phyloP scores from a whole-genome alignment of 2,113 vertebrate species.

The Crotalus horridus region DNA sequence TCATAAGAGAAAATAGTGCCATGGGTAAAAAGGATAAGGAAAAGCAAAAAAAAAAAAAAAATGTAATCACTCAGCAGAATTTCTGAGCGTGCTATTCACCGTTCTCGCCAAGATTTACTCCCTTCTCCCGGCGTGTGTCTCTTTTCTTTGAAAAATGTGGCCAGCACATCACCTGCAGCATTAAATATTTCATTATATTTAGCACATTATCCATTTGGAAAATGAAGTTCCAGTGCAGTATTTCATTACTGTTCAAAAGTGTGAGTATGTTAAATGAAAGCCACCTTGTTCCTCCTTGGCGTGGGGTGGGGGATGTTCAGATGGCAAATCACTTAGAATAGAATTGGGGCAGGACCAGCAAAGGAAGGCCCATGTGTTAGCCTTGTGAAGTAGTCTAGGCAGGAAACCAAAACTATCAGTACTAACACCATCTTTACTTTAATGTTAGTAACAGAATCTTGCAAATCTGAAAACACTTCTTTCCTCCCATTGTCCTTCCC shows the following conservation, averaged over 20 bases:
- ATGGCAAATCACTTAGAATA: constrained; percentile 40
- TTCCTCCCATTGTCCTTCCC: background rate
- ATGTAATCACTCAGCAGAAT: constrained; percentile 56
- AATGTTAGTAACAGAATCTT: background rate
- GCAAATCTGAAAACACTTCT: background rate
- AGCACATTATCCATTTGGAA: constrained; percentile 45
- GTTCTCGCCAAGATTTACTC: constrained; percentile 5
- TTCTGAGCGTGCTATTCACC: constrained; percentile 46
- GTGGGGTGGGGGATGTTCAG: constrained; percentile 25
- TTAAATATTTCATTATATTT: constrained; percentile 65
- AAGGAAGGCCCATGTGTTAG: background rate
- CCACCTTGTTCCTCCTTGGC: constrained; percentile 25
- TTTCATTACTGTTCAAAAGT: constrained; percentile 46
- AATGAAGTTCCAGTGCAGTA: constrained; percentile 47
- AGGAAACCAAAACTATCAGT: background rate
- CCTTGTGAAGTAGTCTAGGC: background rate
- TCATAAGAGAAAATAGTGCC: constrained; percentile 38
- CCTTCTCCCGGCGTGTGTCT: constrained; percentile 22
- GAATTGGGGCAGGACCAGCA: background rate
- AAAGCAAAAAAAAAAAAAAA: constrained; percentile 31
- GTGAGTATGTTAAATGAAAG: constrained; percentile 49
- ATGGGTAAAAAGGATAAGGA: background rate
- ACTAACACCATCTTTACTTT: background rate
- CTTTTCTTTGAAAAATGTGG: constrained; percentile 51
- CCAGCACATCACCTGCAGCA: constrained; percentile 49